A percentile compares a stretch with the other conserved stretches of the same genome.
phyloP scores from a whole-genome alignment of 2,113 vertebrate species.

The Corydoras maculifer region DNA sequence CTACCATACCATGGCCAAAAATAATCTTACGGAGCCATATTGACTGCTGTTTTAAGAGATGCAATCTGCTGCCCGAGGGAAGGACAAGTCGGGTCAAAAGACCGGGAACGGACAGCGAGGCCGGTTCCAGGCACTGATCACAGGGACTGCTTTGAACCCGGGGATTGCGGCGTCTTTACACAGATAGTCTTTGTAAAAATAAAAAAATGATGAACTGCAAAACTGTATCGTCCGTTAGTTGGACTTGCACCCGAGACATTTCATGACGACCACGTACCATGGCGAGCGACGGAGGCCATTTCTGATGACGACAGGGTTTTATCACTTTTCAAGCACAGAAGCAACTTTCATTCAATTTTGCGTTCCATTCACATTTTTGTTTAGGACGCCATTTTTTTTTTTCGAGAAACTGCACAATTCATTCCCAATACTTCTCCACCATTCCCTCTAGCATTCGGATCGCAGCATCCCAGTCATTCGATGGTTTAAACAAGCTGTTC shows the following conservation, averaged over 20 bases:
- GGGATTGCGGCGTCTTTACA: constrained; percentile 38
- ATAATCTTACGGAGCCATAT: constrained; percentile 35
- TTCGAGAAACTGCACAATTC: constrained; percentile 56
- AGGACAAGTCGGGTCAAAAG: constrained; percentile 45
- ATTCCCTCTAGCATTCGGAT: constrained; percentile 49
- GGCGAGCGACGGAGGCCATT: constrained; percentile 52
- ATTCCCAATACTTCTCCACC: constrained; percentile 43
- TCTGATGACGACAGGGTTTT: constrained; percentile 71
- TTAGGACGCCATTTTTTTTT: constrained; percentile 48
- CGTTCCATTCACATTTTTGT: constrained; percentile 42
- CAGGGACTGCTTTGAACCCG: constrained; percentile 42
- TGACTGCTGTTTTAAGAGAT: constrained; percentile 45
- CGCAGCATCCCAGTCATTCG: constrained; percentile 54
- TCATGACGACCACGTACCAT: constrained; percentile 42
- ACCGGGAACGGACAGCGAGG: constrained; percentile 31
- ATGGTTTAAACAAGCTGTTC: constrained; percentile 61
- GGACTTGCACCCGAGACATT: constrained; percentile 29
- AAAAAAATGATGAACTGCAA: constrained; percentile 26
- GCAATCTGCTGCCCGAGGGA: constrained; percentile 42
- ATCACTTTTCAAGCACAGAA: constrained; percentile 50
- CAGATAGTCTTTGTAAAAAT: constrained; percentile 40
- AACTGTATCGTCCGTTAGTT: constrained; percentile 37
- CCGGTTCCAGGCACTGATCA: constrained; percentile 27
- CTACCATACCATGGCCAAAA: constrained; percentile 38
- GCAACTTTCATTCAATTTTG: constrained; percentile 36